phyloP scores from a whole-genome alignment of 2,113 vertebrate genomes.

The Axis porcinus region DNA sequence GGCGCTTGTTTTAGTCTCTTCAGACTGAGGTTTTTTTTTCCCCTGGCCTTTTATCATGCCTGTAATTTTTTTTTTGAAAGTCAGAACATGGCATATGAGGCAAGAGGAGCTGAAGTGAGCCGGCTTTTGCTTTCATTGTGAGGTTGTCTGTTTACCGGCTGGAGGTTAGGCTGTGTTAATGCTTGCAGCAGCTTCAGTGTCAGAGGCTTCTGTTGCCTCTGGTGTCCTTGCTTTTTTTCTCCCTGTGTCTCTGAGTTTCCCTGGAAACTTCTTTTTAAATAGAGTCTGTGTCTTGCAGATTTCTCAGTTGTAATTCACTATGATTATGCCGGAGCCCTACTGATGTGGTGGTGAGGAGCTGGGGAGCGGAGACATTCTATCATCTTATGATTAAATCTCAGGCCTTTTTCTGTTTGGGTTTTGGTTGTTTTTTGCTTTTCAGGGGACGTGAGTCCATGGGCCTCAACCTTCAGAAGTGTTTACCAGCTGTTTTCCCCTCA shows the following conservation, averaged over 20 bases:
- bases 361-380: not conserved
- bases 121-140: not conserved
- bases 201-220: not conserved
- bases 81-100: not conserved
- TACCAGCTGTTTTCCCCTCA: not conserved
- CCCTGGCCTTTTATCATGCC: not conserved
- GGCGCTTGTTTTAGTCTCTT: not conserved
- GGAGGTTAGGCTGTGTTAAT: not conserved
- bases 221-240: not conserved
- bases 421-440: not conserved
- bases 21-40: not conserved
- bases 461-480: not conserved
- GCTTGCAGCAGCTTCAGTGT: not conserved
- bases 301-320: not conserved
- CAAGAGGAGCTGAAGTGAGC: not conserved
- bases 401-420: not conserved
- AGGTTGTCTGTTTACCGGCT: not conserved
- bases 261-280: slow-evolving; percentile 1
- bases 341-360: not conserved
- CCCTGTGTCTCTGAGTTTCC: slow-evolving; percentile 9
- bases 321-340: not conserved
- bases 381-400: not conserved
- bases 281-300: not conserved
- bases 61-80: not conserved
- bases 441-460: not conserved